A percentile compares a stretch with the other conserved stretches of the same genome.
Evolutionary conservation across 1,140 invertebrate species (phyloP).

Genomic region (Anastrepha ludens): DNA sequence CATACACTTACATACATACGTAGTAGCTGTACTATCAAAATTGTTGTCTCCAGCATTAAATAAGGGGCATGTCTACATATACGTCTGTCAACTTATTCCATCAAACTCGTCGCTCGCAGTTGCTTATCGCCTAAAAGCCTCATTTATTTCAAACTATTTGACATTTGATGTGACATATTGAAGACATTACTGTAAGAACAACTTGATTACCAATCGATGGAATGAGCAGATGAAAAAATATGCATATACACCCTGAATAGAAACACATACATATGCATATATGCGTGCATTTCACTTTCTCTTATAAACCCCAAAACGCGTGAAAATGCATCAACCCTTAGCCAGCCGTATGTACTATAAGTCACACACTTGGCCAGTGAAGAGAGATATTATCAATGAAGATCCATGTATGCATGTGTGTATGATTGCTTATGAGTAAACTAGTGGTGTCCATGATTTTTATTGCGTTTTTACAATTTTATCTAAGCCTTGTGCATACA

Average conservation of each 20-base stretch:
- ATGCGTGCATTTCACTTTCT: background rate
- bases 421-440: background rate
- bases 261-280: background rate
- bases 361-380: background rate
- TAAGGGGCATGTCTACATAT: background rate
- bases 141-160: conserved; percentile 38
- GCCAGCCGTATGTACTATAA: background rate
- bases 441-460: conserved; percentile 39
- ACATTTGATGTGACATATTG: conserved; percentile 36
- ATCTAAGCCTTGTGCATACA: background rate
- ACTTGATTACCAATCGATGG: conserved; percentile 17
- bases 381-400: conserved; percentile 1
- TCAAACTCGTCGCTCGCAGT: conserved; percentile 30
- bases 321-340: background rate
- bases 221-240: background rate
- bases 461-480: conserved; percentile 15
- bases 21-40: no score
- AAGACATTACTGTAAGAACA: conserved; percentile 17
- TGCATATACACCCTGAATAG: background rate
- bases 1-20: background rate
- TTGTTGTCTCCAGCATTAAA: background rate
- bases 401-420: background rate
- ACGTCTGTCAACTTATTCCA: conserved; percentile 13
- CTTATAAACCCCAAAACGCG: background rate
- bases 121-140: conserved; percentile 47